These are phyloP conservation scores for Anhinga rufa DNA, from an alignment of 2,113 vertebrate species.

Conservation along the genomic window DNA sequence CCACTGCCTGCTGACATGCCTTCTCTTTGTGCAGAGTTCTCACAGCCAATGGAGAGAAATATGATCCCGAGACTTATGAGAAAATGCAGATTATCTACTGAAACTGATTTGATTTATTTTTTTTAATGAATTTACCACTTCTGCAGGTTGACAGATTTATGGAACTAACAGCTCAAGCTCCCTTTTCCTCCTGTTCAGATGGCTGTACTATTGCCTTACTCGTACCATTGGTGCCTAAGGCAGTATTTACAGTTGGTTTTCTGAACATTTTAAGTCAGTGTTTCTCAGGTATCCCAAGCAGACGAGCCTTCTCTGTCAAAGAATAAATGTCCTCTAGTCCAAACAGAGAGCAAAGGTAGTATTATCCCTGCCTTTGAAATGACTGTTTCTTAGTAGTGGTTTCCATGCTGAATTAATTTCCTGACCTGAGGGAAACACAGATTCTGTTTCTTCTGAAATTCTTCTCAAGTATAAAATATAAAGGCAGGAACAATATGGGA, in stretches of 20 bases:
- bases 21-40: not conserved
- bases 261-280: not conserved
- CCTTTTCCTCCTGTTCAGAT: not conserved
- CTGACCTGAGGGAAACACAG: constrained; percentile 43
- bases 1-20: not conserved
- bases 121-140: not conserved
- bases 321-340: not conserved
- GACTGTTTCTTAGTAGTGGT: constrained; percentile 33
- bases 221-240: not conserved
- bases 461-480: constrained; percentile 17
- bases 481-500: not conserved
- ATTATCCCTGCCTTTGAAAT: constrained; percentile 33
- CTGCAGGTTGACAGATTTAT: not conserved
- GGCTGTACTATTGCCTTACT: not conserved
- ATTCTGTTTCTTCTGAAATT: constrained; percentile 38
- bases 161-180: not conserved
- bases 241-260: not conserved
- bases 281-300: not conserved
- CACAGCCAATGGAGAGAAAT: not conserved
- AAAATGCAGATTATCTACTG: not conserved
- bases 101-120: not conserved
- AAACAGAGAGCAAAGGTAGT: not conserved
- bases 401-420: constrained; percentile 58
- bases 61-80: not conserved
- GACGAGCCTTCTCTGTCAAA: not conserved